Evolutionary conservation across 2,888 invertebrate species (phyloP).

Genomic region (Cecidostiba fungosa): DNA sequence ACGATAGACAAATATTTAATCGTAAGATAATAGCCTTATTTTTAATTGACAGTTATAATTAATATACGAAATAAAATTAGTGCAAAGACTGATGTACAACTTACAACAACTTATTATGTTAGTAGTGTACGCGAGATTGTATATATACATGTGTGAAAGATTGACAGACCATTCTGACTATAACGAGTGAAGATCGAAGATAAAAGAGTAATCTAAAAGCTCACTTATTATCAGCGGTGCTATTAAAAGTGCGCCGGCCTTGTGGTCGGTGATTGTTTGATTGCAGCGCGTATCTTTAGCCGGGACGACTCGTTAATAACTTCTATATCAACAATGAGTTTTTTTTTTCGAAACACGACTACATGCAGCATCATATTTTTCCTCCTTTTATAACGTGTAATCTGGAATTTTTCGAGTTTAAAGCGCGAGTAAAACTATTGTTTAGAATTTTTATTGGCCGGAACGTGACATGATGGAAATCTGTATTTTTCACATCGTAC

Average conservation of each 20-base stretch:
- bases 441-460: neutral
- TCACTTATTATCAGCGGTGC: slow-evolving; percentile 35
- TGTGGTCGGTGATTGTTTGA: slow-evolving; percentile 1
- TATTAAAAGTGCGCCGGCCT: slow-evolving; percentile 22
- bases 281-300: neutral
- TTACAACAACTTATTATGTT: too few species aligned
- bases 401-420: neutral
- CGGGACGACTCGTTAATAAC: slow-evolving; percentile 17
- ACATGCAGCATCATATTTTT: neutral
- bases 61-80: too few species aligned
- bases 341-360: slow-evolving; percentile 7
- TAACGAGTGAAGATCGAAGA: neutral
- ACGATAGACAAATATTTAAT: neutral
- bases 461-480: neutral
- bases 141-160: too few species aligned
- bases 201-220: slow-evolving; percentile 45
- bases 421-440: neutral
- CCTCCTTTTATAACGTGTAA: neutral
- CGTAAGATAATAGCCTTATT: too few species aligned
- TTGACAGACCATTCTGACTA: slow-evolving; percentile 30
- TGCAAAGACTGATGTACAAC: too few species aligned
- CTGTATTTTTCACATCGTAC: neutral
- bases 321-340: slow-evolving; percentile 36
- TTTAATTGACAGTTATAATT: too few species aligned
- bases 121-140: too few species aligned